phyloP scores from a whole-genome alignment of 1,140 invertebrate genomes.

The Brachionus calyciflorus region DNA sequence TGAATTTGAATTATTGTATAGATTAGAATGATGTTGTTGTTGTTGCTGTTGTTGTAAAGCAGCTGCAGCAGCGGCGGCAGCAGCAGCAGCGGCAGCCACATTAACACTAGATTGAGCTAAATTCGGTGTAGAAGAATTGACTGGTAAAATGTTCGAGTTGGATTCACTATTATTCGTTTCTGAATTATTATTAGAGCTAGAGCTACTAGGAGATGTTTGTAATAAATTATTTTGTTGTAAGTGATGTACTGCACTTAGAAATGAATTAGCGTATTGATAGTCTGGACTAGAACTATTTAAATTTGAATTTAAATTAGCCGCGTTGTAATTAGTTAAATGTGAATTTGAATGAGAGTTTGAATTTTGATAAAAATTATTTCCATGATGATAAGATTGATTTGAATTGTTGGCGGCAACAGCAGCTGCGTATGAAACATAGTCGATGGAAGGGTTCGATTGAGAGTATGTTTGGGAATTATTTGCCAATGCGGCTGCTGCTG shows the following conservation, averaged over 20 bases:
- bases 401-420: background rate
- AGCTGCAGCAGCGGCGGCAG: slow-evolving; percentile 30
- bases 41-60: background rate
- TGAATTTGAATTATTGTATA: background rate
- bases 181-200: slow-evolving; percentile 2
- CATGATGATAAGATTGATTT: background rate
- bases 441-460: background rate
- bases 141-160: background rate
- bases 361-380: background rate
- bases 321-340: background rate
- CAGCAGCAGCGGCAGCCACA: slow-evolving; percentile 35
- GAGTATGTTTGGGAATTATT: background rate
- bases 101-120: slow-evolving; percentile 9
- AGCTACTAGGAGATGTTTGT: background rate
- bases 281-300: slow-evolving; percentile 3
- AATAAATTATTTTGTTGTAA: slow-evolving; percentile 32
- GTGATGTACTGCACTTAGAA: slow-evolving; percentile 30
- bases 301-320: background rate
- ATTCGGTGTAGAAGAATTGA: slow-evolving; percentile 44
- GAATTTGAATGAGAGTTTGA: background rate
- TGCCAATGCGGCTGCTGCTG: background rate
- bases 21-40: background rate
- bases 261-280: slow-evolving; percentile 41
- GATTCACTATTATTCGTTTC: background rate
- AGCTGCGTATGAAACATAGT: slow-evolving; percentile 43